Evolutionary conservation across 1,140 invertebrate species (phyloP).

Genomic region (Drosophila eugracilis): DNA sequence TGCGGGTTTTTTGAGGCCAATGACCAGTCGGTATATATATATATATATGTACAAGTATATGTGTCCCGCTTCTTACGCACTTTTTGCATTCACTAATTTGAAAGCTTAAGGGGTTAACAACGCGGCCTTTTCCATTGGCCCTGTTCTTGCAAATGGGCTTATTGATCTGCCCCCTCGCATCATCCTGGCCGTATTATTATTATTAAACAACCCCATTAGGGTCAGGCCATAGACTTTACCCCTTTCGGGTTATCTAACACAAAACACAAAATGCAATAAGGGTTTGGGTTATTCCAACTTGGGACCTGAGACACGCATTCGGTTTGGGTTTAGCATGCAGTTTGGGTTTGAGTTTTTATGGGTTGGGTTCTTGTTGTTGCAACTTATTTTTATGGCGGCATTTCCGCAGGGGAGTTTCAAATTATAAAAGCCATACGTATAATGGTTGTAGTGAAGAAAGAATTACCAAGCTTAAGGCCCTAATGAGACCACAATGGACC

Average conservation of each 20-base stretch:
- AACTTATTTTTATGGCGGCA: constrained; percentile 50
- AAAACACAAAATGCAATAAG: constrained; percentile 40
- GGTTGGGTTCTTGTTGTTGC: constrained; percentile 26
- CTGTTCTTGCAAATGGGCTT: constrained; percentile 57
- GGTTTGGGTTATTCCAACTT: constrained; percentile 35
- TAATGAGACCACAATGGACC: constrained; percentile 55
- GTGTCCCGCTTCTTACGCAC: constrained; percentile 72
- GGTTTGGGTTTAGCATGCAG: constrained; percentile 23
- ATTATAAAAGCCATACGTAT: constrained; percentile 24
- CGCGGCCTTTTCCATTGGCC: constrained; percentile 59
- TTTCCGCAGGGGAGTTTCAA: constrained; percentile 46
- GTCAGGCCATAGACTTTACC: constrained; percentile 27
- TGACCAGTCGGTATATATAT: constrained; percentile 56
- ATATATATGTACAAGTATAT: constrained; percentile 7
- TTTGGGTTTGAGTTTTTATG: constrained; percentile 19
- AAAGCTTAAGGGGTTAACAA: constrained; percentile 54
- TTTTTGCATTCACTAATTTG: constrained; percentile 78
- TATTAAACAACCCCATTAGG: constrained; percentile 81
- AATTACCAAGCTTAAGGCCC: constrained; percentile 1
- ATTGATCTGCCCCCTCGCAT: constrained; percentile 72
- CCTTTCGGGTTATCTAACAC: constrained; percentile 54
- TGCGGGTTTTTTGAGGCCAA: constrained; percentile 67
- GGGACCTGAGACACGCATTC: constrained; percentile 43
- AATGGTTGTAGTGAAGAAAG: not conserved
- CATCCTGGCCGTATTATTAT: constrained; percentile 58